A percentile compares a stretch with the other conserved stretches of the same genome.
Conservation (phyloP, 1,140 invertebrate genomes). For the Eufriesea mexicana region DNA sequence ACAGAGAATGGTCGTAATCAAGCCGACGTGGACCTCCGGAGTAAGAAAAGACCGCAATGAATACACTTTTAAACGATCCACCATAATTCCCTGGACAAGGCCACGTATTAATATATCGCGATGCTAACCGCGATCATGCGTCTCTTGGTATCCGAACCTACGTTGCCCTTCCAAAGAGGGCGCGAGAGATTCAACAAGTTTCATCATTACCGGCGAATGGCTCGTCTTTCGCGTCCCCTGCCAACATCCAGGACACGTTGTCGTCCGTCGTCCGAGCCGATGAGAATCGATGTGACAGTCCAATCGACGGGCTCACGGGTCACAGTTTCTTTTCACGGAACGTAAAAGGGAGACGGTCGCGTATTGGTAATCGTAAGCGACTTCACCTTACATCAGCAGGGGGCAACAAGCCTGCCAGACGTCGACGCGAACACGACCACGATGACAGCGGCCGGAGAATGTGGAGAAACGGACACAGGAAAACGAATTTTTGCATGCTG, state of each 20-base stretch:
- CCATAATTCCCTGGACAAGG: background rate
- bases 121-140: background rate
- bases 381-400: constrained; percentile 59
- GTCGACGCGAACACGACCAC: constrained; percentile 12
- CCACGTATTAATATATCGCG: background rate
- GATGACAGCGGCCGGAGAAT: constrained; percentile 11
- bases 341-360: constrained; percentile 36
- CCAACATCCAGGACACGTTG: background rate
- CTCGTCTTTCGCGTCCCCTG: background rate
- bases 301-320: constrained; percentile 60
- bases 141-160: background rate
- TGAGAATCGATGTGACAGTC: constrained; percentile 68
- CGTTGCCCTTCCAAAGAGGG: background rate
- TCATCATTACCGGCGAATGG: constrained; percentile 17
- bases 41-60: too few relatives aligned
- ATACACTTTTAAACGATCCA: background rate
- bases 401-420: constrained; percentile 60
- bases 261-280: constrained; percentile 8
- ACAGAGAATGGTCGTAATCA: constrained; percentile 18
- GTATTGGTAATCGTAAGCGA: constrained; percentile 39
- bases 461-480: background rate
- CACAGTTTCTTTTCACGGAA: constrained; percentile 52
- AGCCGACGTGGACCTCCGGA: background rate
- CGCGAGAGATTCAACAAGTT: constrained; percentile 49
- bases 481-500: background rate